A percentile compares a stretch with the other conserved stretches of the same genome.
Conservation (phyloP, 2,888 invertebrate genomes). For the Apamea crenata region DNA sequence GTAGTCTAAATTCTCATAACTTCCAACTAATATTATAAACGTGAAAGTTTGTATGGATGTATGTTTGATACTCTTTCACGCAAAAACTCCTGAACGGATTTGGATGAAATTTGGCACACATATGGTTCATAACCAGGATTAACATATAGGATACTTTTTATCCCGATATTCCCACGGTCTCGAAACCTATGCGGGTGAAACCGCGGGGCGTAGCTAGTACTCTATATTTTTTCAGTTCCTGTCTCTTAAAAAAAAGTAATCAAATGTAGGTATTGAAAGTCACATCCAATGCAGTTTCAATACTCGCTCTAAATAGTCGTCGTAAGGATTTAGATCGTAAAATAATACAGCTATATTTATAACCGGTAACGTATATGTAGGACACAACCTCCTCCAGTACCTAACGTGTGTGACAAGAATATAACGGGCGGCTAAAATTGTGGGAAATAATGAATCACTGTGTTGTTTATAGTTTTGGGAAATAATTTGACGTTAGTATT, state of each 20-base stretch:
- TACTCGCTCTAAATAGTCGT: background rate
- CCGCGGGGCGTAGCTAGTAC: too few species aligned
- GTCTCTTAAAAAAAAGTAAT: background rate
- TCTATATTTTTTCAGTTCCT: background rate
- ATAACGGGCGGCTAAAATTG: slow-evolving; percentile 62
- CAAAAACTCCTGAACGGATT: too few species aligned
- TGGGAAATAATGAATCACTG: slow-evolving; percentile 60
- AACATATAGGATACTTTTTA: too few species aligned
- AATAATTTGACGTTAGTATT: slow-evolving; percentile 6
- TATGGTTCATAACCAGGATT: too few species aligned
- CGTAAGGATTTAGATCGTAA: slow-evolving; percentile 38
- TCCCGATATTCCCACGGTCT: too few species aligned
- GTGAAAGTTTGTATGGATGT: too few species aligned
- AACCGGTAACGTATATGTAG: slow-evolving; percentile 50
- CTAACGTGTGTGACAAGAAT: slow-evolving; percentile 45
- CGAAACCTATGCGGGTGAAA: too few species aligned
- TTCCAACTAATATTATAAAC: background rate
- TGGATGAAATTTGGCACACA: too few species aligned
- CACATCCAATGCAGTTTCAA: background rate
- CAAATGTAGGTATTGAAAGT: background rate
- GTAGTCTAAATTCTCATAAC: background rate
- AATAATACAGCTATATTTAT: slow-evolving; percentile 47
- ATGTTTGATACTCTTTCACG: too few species aligned
- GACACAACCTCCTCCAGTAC: slow-evolving; percentile 41
- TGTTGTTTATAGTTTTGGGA: slow-evolving; percentile 38